Evolutionary conservation across 2,888 invertebrate genomes (phyloP), one percentile per base, ranked within the genome.

Genomic region (Syrista parreyssii): DNA sequence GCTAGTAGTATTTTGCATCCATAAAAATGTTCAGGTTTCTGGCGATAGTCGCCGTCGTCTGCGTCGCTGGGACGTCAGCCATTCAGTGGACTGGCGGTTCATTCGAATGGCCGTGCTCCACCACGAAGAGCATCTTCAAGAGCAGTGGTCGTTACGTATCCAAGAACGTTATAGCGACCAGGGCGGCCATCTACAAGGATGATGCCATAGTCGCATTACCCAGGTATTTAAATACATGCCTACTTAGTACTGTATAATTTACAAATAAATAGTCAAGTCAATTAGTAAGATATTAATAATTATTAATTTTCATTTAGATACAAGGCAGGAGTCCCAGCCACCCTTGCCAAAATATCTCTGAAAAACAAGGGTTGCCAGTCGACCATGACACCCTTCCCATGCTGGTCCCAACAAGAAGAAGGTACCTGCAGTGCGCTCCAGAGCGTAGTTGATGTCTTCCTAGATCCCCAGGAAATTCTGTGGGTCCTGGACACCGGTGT

Each of bases 361-460:
- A 93, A 92, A 83, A 90, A 90, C 78, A 84, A 83, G 15, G 91
- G 92, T 68, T 93, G 93, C 81, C 88, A 92, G 75, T 92, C 94
- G 2, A 90, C 91, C 85, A 92, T 94, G 84, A 92, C 92, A 83
- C 95, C 95, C 31, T 95, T 94, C 92, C 95, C 95, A 77, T 94
- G 93, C 90, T 95, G 95, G 94, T 93, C 93, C 79, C 92, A 94
- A 86, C 95, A 96, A 91, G 95, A 95, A 91, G 95, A 95, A 92
- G 94, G 94, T 71, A 93, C 94, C 90, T 95, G 95, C 87, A 93
- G 93, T 85, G 95, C 95, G 82, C 92, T 94, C 79, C 95, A 96
- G 91, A 95, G 95, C 86, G 95, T 93, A 77, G 94, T 95, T 82
- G 95, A 95, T 91, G 92, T 95, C 85, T 93, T 93, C 85, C 88